phyloP scores from a whole-genome alignment of 2,113 vertebrate genomes.

The Dendrocopos noguchii region DNA sequence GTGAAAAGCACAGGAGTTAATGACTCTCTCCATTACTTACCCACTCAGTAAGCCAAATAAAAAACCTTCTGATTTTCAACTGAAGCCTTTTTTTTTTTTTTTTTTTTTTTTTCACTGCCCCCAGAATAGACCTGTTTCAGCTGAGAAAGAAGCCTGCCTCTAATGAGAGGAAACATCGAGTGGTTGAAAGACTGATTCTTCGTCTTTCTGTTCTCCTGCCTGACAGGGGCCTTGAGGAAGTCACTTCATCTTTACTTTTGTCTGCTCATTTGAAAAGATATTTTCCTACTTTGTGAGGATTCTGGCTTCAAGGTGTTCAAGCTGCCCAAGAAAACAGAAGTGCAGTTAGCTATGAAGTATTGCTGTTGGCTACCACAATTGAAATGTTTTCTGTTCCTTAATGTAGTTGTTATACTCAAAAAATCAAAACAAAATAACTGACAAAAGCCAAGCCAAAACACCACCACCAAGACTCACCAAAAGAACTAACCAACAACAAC shows the following conservation, averaged over 20 bases:
- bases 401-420: neutral
- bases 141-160: neutral
- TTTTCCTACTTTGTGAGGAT: neutral
- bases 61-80: neutral
- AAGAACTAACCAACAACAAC: neutral
- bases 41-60: neutral
- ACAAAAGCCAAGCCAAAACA: neutral
- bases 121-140: neutral
- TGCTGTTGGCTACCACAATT: neutral
- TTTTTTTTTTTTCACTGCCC: neutral
- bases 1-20: conserved; percentile 48
- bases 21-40: conserved; percentile 57
- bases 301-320: neutral
- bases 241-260: conserved; percentile 18
- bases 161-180: neutral
- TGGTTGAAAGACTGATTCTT: neutral
- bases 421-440: neutral
- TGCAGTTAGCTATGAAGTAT: conserved; percentile 1
- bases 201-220: neutral
- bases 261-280: conserved; percentile 1
- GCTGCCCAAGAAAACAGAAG: neutral
- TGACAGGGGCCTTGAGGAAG: conserved; percentile 19
- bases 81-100: neutral
- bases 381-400: conserved; percentile 18
- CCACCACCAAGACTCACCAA: neutral